Evolutionary conservation across 2,888 invertebrate species (phyloP).

Genomic region (Chaetogeoica ovagalla): DNA sequence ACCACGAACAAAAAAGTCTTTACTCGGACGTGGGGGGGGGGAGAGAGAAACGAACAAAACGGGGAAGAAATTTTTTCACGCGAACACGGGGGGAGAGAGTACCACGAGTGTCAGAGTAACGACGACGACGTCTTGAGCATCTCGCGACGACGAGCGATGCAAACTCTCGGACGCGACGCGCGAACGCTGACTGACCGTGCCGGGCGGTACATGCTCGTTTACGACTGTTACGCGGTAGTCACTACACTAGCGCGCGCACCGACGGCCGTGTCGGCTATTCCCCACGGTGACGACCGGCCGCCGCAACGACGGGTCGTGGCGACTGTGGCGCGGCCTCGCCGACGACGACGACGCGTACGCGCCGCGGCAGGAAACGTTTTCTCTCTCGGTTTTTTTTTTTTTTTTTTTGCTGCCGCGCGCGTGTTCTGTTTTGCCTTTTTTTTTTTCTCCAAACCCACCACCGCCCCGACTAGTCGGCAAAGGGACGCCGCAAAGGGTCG

Average conservation of each 20-base stretch:
- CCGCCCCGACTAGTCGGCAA: too few species aligned
- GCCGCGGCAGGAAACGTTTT: slow-evolving; percentile 12
- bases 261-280: not conserved
- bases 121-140: not conserved
- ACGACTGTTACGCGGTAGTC: slow-evolving; percentile 22
- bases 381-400: not conserved
- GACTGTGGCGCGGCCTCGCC: slow-evolving; percentile 6
- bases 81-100: too few species aligned
- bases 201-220: slow-evolving; percentile 40
- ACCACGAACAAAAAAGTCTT: not conserved
- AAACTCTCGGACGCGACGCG: slow-evolving; percentile 17
- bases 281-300: not conserved
- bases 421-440: not conserved
- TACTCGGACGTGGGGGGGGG: too few species aligned
- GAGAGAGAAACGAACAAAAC: too few species aligned
- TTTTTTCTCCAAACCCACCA: too few species aligned
- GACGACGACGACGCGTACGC: not conserved
- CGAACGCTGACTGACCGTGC: slow-evolving; percentile 42
- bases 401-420: not conserved
- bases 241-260: slow-evolving; percentile 26
- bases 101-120: not conserved
- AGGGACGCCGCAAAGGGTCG: not conserved
- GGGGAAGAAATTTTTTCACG: too few species aligned
- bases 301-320: not conserved
- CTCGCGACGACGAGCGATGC: not conserved